Evolutionary conservation across 2,797 vertebrate species (phyloP), one percentile per base, ranked within the genome.

Genomic region (Thalassophryne amazonica): DNA sequence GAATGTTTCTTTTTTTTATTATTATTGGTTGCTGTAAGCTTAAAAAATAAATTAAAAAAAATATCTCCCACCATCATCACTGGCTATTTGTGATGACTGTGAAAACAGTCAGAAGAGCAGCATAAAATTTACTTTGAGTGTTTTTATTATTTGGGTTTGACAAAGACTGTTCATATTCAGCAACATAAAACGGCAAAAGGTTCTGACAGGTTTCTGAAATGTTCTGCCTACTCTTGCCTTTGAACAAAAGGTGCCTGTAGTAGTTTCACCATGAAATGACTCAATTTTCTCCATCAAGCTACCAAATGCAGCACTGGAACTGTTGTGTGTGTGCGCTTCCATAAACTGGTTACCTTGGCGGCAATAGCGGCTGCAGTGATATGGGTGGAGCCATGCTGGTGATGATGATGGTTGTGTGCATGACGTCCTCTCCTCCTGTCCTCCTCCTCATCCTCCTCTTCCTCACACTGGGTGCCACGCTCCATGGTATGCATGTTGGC

Each of bases 301-400:
- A 52, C 38, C 33, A 39, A 36, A 43, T 38, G 43, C 47, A 17
- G 34, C 22, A 4, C 15, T 21, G 14, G 22, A 42, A 13, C 13
- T 22, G 2, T 5, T 3, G 12, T 2, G 19, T 49, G n/a, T n/a
- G n/a, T n/a, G n/a, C n/a, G n/a, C n/a, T n/a, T 45, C 30, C 9
- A 21, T 11, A 11, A 2, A 11, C 22, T 2, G 14, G 39, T 80
- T 84, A 98, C 96, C 93, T 98, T 98, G 68, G 95, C 95, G 84
- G 95, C 95, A 56, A 97, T 96, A 40, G 95, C 95, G 31, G 95
- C 95, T 62, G 95, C 94, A 9, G 96, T 99, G 89, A 98, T 98
- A 81, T 91, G 88, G 55, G 90, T 87, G 62, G 88, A 88, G 65
- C 85, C 81, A 2, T 87, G 86, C 72, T 88, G 86, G 63, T 87